Base-by-base conservation (phyloP, 2,888 invertebrate genomes). In the Drosophila mayaguana region DNA sequence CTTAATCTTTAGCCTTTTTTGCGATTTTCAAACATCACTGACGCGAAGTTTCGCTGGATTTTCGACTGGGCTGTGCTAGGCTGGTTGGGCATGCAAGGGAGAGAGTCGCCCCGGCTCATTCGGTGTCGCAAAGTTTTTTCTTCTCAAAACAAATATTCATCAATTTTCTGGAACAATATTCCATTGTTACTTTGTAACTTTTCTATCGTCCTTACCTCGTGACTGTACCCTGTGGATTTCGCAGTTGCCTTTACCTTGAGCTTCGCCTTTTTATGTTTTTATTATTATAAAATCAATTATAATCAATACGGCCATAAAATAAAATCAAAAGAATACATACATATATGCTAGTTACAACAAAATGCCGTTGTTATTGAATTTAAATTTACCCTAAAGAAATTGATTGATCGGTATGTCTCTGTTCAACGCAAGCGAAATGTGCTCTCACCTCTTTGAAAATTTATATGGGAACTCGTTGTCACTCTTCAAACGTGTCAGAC, bases 201-300 rank as follows among this genome's bases (percentile, higher is more conserved):
- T 48, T 36, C 25, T 38, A 25, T 25, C 20, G 25, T 2, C 14
- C 45, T 18, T 48, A 53, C 14, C 18, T 6, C 18, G 38, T 28
- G 20, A 48, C 32, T 43, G 42, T 57, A 48, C 54, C 63, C 59
- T 25, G 70, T 63, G 69, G 54, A 42, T 38, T 51, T 54, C 22
- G 4, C 16, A 14, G 46, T 57, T 32, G 6, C 14, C 25, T 55
- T 57, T n/a, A 8, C 16, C 18, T 43, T 54, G 14, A 34, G 32
- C 20, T 50, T 34, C n/a, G 60, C 61, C 46, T 75, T 75, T 75
- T 32, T 32, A 11, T 45, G 62, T 75, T 54, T 45, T 42, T 51
- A 54, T 68, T 72, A 65, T 59, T 45, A 62, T 54, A 74, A 74
- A 75, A 65, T 65, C 74, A 70, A 74, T 70, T 32, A 32, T 11